A percentile compares a stretch with the other conserved stretches of the same genome.
phyloP scores from a whole-genome alignment of 2,888 invertebrate species.

The Dione vanillae region DNA sequence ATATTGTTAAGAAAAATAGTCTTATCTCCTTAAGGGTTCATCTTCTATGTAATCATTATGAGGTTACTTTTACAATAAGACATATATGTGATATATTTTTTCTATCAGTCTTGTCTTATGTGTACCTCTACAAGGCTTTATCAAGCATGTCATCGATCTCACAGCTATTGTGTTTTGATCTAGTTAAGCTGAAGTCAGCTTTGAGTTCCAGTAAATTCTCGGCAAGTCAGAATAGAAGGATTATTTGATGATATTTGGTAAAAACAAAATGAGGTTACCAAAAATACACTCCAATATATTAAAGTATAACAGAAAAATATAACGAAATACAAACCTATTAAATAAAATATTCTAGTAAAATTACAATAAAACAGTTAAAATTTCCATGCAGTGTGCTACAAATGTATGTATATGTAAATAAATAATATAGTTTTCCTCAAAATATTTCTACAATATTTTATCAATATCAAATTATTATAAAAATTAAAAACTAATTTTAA shows the following conservation, averaged over 20 bases:
- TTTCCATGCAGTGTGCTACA: too few relatives aligned
- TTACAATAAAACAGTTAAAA: too few relatives aligned
- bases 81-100: constrained; percentile 10
- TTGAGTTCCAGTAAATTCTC: constrained; percentile 14
- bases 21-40: not conserved
- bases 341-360: too few relatives aligned
- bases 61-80: not conserved
- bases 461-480: not conserved
- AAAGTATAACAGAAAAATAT: too few relatives aligned
- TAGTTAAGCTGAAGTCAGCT: constrained; percentile 14
- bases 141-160: constrained; percentile 10
- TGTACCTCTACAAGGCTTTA: not conserved
- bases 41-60: not conserved
- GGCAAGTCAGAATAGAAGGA: not conserved
- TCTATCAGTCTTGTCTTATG: not conserved
- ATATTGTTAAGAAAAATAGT: not conserved
- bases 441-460: not conserved
- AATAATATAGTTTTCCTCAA: too few relatives aligned
- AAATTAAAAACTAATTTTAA: not conserved
- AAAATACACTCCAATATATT: not conserved
- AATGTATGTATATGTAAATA: too few relatives aligned
- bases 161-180: constrained; percentile 13
- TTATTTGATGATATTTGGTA: not conserved
- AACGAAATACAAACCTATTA: too few relatives aligned
- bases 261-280: not conserved